phyloP scores from a whole-genome alignment of 2,888 invertebrate species.

The Sympetrum striolatum region DNA sequence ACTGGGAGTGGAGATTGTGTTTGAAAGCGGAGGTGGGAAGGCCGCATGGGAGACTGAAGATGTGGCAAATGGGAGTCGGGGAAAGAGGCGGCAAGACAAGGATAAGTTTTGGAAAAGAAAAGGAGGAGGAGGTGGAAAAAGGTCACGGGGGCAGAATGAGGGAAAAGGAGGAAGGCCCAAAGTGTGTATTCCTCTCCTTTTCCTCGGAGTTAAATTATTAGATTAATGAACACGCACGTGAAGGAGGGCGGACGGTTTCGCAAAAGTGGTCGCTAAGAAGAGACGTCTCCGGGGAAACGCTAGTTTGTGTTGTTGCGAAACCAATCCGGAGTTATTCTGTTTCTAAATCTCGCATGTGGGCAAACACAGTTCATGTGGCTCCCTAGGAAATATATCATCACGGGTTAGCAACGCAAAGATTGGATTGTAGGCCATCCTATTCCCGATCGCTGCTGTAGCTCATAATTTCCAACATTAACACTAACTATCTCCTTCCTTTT shows the following conservation, averaged over 20 bases:
- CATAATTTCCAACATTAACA: no score
- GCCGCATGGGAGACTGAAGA: conserved; percentile 20
- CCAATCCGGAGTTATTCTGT: no score
- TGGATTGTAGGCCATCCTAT: no score
- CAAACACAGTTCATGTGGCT: no score
- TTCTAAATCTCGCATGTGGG: no score
- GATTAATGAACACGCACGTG: background rate
- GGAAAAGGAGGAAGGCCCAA: background rate
- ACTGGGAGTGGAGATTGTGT: background rate
- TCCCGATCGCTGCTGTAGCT: no score
- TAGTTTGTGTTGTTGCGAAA: no score
- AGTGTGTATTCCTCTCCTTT: background rate
- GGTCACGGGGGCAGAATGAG: background rate
- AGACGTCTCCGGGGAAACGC: no score
- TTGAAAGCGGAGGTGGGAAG: background rate
- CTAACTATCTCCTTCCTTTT: no score
- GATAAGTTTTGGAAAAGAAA: background rate
- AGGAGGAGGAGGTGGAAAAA: background rate
- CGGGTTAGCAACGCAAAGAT: no score
- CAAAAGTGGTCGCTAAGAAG: background rate
- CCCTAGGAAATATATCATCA: no score
- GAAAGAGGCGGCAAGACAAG: background rate
- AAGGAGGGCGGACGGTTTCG: background rate
- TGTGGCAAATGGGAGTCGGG: conserved; percentile 34
- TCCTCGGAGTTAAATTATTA: background rate